Evolutionary conservation across 2,797 vertebrate species (phyloP), one percentile per base, ranked within the genome.

Genomic region (Chelonia mydas): DNA sequence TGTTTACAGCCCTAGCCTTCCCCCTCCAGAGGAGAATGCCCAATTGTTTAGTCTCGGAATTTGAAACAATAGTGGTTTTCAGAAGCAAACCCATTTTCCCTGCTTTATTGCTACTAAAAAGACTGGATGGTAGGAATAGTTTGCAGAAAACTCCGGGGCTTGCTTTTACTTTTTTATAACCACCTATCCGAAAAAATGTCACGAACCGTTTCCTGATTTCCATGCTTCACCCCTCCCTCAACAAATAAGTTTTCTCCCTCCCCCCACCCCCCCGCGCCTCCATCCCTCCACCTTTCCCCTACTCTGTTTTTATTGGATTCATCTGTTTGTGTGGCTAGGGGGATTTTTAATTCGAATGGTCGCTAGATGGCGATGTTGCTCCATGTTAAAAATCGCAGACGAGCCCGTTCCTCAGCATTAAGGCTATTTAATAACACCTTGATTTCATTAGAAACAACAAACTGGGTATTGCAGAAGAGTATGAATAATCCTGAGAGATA

Each of bases 321-420:
- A 65, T 65, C 81, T 1, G 49, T 76, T 74, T 0, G 10, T 33
- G 21, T 28, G 0, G 16, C n/a, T 11, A 10, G 25, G 10, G 51
- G 45, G 54, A 50, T 50, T 51, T 81, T 45, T 90, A 72, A 61
- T 68, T 19, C 10, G 0, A 3, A 2, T 0, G 57, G 19, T 98
- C 99, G 96, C 99, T 98, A 98, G 99, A 98, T 99, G 99, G 99
- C 97, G 98, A 83, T 98, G 90, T 98, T 98, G 99, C 98, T 99
- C 99, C 98, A 99, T 91, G 97, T 0, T 96, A 87, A 95, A 97
- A 86, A 83, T 86, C 54, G 25, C 86, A 41, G 7, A 9, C 0
- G 27, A 95, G 72, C 65, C 81, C 16, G 95, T 90, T 59, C 17
- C 76, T 5, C 25, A 10, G 53, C 79, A 78, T 41, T 41, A 91